Evolutionary conservation across 2,797 vertebrate genomes (phyloP), one percentile per base, ranked within the genome.

Genomic region (Myotis vivesi): DNA sequence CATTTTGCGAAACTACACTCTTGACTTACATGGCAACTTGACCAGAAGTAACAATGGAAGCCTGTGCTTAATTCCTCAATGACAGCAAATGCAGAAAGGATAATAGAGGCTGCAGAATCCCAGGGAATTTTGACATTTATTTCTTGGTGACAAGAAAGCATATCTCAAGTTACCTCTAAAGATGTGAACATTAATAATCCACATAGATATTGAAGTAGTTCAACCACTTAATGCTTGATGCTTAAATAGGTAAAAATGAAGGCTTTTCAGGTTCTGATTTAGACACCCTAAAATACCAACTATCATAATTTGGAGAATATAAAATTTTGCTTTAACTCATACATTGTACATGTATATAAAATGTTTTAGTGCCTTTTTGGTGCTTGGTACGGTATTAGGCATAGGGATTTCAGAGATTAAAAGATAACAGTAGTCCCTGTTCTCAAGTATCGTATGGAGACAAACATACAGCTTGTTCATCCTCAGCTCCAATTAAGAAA

Each of bases 281-380:
- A 80, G 55, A 84, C 15, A 41, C n/a, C 33, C 36, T 93, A 36
- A 88, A 75, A 66, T 17, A 95, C 38, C 80, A 23, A 79, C 36
- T 80, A 77, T 46, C 6, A 81, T 71, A 87, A 90, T 68, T 91
- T 82, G 84, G 69, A 95, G n/a, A 92, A 72, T 44, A 76, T 15
- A 38, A 80, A 85, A 87, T 88, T 94, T 79, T 79, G 68, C 33
- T 82, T 76, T 79, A 90, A 76, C 1, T 75, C 11, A 55, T 33
- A 55, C 23, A 53, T 89, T 84, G 28, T 69, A 84, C 87, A 72
- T 62, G 46, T 59, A 72, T 13, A 77, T 41, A 66, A 87, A 77
- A 87, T 81, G 7, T 36, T 66, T 90, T 59, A 71, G 17, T 44
- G 16, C 3, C 17, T 81, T 30, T 88, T 86, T n/a, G 44, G 20